Conservation (phyloP, 1,140 invertebrate species). For the Phthorimaea operculella region DNA sequence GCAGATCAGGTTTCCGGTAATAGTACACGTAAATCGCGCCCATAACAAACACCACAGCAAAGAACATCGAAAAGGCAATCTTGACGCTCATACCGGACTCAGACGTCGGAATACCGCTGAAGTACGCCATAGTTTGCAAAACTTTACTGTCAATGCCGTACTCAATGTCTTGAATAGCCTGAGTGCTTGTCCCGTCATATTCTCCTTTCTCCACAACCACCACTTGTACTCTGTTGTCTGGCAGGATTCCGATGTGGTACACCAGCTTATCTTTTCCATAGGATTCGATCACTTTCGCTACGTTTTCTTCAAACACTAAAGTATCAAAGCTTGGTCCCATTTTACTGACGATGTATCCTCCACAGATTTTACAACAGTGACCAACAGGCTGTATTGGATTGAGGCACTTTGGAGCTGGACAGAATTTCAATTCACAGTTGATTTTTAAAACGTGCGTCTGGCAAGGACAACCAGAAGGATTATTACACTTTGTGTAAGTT, state of each 20-base stretch:
- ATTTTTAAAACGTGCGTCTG: slow-evolving; percentile 33
- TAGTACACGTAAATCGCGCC: slow-evolving; percentile 43
- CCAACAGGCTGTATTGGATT: slow-evolving; percentile 47
- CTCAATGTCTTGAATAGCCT: slow-evolving; percentile 34
- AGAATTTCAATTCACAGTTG: slow-evolving; percentile 42
- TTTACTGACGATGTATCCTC: slow-evolving; percentile 38
- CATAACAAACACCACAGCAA: slow-evolving; percentile 32
- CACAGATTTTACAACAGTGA: slow-evolving; percentile 55
- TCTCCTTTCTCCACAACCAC: slow-evolving; percentile 46
- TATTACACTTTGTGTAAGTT: slow-evolving; percentile 20
- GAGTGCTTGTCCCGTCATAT: slow-evolving; percentile 41
- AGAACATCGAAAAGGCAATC: slow-evolving; percentile 47
- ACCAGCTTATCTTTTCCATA: slow-evolving; percentile 30
- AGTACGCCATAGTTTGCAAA: slow-evolving; percentile 22
- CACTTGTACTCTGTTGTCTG: slow-evolving; percentile 34
- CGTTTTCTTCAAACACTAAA: slow-evolving; percentile 31
- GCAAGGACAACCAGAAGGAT: slow-evolving; percentile 44
- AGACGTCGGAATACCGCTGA: slow-evolving; percentile 41
- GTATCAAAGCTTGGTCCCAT: slow-evolving; percentile 39
- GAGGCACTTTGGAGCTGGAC: slow-evolving; percentile 33
- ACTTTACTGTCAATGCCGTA: slow-evolving; percentile 19
- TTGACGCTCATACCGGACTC: slow-evolving; percentile 35
- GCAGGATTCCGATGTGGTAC: slow-evolving; percentile 38
- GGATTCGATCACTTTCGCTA: slow-evolving; percentile 25
- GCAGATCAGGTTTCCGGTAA: slow-evolving; percentile 31